Conservation (phyloP, 1,140 invertebrate species). For the Solen grandis region DNA sequence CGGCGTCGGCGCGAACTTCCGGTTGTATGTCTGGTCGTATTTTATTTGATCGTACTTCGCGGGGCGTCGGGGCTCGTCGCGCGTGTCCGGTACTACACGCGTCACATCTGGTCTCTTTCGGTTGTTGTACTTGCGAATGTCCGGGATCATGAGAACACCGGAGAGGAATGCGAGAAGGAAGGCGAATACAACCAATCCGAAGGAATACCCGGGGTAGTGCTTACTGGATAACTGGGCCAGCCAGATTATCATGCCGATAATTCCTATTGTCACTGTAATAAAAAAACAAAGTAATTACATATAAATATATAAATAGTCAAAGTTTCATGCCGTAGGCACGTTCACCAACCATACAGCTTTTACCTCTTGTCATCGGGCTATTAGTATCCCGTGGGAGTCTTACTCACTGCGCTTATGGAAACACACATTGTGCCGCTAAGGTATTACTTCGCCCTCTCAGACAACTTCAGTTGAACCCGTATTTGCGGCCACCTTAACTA, state of each 20-base stretch:
- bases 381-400: no score
- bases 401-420: no score
- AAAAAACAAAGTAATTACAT: no score
- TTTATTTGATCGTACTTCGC: not conserved
- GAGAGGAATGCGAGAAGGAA: slow-evolving; percentile 34
- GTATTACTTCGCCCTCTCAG: no score
- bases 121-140: slow-evolving; percentile 31
- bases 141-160: slow-evolving; percentile 47
- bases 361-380: no score
- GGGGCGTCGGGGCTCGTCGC: not conserved
- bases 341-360: no score
- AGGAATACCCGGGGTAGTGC: slow-evolving; percentile 31
- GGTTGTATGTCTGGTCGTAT: slow-evolving; percentile 37
- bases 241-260: slow-evolving; percentile 44
- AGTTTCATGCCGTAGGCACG: no score
- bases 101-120: not conserved
- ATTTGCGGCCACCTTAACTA: no score
- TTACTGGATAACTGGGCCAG: slow-evolving; percentile 9
- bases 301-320: no score
- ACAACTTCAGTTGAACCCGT: no score
- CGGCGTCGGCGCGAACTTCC: slow-evolving; percentile 21
- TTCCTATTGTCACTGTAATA: slow-evolving; percentile 33
- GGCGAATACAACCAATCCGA: slow-evolving; percentile 21
- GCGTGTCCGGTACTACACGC: not conserved
- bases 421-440: no score